Percentiles rank a stretch among this genome's conserved stretches.
Evolutionary conservation across 2,888 invertebrate genomes (phyloP).

Genomic region (Rapana venosa): DNA sequence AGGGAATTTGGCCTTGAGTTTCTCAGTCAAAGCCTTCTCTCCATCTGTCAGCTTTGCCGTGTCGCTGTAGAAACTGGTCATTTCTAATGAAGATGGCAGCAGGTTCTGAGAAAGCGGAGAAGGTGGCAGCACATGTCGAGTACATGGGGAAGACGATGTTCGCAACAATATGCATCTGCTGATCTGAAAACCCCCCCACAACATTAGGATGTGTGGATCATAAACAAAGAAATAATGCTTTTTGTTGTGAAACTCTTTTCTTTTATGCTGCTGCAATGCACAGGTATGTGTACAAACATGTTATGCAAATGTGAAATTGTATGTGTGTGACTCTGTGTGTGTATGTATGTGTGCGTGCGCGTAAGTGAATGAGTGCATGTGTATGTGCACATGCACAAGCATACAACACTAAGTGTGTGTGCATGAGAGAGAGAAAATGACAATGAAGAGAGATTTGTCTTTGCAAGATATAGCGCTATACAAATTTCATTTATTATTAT

Average conservation of each 20-base stretch:
- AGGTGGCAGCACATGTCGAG: background rate
- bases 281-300: background rate
- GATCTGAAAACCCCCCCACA: background rate
- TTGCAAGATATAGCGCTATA: too few species aligned
- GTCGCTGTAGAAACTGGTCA: background rate
- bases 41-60: slow-evolving; percentile 64
- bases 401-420: background rate
- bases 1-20: slow-evolving; percentile 72
- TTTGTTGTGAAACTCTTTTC: too few species aligned
- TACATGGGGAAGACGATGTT: background rate
- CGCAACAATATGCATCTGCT: background rate
- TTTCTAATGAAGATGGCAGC: background rate
- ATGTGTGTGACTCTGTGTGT: background rate
- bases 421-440: background rate
- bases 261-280: too few species aligned
- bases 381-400: background rate
- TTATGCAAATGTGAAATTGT: background rate
- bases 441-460: too few species aligned
- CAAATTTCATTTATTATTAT: too few species aligned
- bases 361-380: background rate
- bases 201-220: too few species aligned
- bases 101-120: background rate
- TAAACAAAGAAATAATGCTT: too few species aligned
- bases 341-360: background rate
- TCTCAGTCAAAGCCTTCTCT: slow-evolving; percentile 67